These are phyloP conservation scores for Incurvaria masculella DNA, from an alignment of 2,888 invertebrate species.

Conservation along the genomic window DNA sequence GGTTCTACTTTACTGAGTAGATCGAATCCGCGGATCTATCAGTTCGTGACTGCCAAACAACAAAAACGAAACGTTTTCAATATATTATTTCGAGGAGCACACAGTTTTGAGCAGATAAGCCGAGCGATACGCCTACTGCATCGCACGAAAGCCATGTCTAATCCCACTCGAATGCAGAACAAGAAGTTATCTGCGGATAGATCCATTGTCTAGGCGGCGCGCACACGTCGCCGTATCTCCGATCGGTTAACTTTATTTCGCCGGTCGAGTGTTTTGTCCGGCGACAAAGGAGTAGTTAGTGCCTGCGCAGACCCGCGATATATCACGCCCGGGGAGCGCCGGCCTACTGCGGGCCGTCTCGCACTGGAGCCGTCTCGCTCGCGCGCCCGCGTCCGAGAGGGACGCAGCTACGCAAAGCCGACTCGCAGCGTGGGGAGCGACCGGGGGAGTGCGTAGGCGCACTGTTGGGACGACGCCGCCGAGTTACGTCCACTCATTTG, in stretches of 20 bases:
- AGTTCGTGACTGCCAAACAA: too few relatives aligned
- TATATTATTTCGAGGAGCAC: too few relatives aligned
- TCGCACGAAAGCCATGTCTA: not conserved
- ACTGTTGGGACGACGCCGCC: not conserved
- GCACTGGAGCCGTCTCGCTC: too few relatives aligned
- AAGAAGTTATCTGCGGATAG: not conserved
- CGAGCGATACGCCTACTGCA: not conserved
- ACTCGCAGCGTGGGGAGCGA: not conserved
- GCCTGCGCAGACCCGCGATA: not conserved
- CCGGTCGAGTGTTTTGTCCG: not conserved
- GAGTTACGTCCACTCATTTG: slow-evolving; percentile 5
- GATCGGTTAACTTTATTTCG: not conserved
- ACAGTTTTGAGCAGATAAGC: too few relatives aligned
- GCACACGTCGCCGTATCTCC: not conserved
- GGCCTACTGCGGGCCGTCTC: not conserved
- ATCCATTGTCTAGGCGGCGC: not conserved
- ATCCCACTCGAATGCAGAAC: not conserved
- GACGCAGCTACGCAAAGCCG: too few relatives aligned
- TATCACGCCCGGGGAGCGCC: not conserved
- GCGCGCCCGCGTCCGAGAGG: too few relatives aligned
- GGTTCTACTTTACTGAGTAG: too few relatives aligned
- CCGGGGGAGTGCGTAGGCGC: not conserved
- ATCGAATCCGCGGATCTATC: too few relatives aligned
- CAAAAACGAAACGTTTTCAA: too few relatives aligned
- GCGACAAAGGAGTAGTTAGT: not conserved